Conservation (phyloP, 2,888 invertebrate species). For the Scotopteryx bipunctaria region DNA sequence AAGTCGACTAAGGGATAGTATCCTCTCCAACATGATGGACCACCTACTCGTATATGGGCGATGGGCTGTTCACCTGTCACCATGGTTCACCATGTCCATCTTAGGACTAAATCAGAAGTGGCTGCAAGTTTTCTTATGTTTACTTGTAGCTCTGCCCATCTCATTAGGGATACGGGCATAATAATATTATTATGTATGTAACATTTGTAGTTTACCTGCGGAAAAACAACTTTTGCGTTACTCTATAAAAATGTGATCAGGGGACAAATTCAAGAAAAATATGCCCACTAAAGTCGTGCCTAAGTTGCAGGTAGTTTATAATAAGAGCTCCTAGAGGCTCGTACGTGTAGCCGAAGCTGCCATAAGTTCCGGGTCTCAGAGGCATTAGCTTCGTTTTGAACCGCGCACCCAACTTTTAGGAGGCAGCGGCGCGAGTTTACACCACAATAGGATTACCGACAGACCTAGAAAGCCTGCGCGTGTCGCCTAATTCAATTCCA, state of each 20-base stretch:
- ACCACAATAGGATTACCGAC: slow-evolving; percentile 76
- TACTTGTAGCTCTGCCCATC: no score
- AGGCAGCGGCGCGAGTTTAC: slow-evolving; percentile 60
- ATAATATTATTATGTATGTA: no score
- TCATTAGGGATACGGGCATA: no score
- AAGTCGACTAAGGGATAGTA: no score
- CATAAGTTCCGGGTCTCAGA: slow-evolving; percentile 50
- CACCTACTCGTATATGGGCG: no score
- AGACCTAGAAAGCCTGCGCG: slow-evolving; percentile 63
- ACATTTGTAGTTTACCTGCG: neutral
- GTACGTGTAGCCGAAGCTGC: slow-evolving; percentile 33
- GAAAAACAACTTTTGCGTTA: slow-evolving; percentile 6
- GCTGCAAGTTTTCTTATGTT: no score
- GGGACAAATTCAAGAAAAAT: slow-evolving; percentile 21
- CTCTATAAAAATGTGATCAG: slow-evolving; percentile 10
- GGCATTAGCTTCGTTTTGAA: slow-evolving; percentile 58
- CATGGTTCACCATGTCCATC: no score
- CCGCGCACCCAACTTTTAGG: slow-evolving; percentile 62
- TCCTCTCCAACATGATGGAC: no score
- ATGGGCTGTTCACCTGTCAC: no score
- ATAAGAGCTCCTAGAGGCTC: slow-evolving; percentile 27
- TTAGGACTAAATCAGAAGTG: no score
- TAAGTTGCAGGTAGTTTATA: slow-evolving; percentile 28
- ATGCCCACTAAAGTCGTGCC: slow-evolving; percentile 18
- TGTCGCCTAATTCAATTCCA: slow-evolving; percentile 69